These are phyloP conservation scores for Caenorhabditis auriculariae DNA, from an alignment of 2,888 invertebrate genomes.

Conservation along the genomic window DNA sequence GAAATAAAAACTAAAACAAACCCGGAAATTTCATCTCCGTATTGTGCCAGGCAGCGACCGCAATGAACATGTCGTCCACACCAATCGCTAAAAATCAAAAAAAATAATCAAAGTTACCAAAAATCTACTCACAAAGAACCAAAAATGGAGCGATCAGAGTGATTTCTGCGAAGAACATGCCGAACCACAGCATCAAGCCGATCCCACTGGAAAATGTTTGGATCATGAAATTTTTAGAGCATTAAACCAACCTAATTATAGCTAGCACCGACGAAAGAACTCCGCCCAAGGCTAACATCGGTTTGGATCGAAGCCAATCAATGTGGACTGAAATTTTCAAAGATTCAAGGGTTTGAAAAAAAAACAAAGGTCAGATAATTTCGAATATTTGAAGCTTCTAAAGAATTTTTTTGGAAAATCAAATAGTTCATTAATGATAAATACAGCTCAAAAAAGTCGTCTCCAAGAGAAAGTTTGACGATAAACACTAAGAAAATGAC, in stretches of 20 bases:
- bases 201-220: slow-evolving; percentile 73
- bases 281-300: slow-evolving; percentile 84
- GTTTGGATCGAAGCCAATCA: slow-evolving; percentile 70
- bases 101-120: neutral
- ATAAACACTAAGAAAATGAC: too few relatives aligned
- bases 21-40: slow-evolving; percentile 70
- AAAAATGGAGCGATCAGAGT: slow-evolving; percentile 90
- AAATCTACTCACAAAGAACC: slow-evolving; percentile 68
- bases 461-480: too few relatives aligned
- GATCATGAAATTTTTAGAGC: neutral
- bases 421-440: too few relatives aligned
- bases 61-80: slow-evolving; percentile 92
- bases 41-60: slow-evolving; percentile 89
- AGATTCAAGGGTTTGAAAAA: neutral
- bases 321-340: slow-evolving; percentile 39
- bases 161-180: slow-evolving; percentile 88
- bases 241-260: slow-evolving; percentile 67
- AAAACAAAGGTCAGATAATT: too few relatives aligned
- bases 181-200: slow-evolving; percentile 85
- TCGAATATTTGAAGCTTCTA: too few relatives aligned
- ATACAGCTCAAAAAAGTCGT: too few relatives aligned
- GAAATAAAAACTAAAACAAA: too few relatives aligned
- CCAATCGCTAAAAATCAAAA: slow-evolving; percentile 79
- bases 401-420: too few relatives aligned
- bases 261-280: slow-evolving; percentile 89